Base-by-base conservation (phyloP, 2,113 vertebrate genomes). In the Clupea harengus region DNA sequence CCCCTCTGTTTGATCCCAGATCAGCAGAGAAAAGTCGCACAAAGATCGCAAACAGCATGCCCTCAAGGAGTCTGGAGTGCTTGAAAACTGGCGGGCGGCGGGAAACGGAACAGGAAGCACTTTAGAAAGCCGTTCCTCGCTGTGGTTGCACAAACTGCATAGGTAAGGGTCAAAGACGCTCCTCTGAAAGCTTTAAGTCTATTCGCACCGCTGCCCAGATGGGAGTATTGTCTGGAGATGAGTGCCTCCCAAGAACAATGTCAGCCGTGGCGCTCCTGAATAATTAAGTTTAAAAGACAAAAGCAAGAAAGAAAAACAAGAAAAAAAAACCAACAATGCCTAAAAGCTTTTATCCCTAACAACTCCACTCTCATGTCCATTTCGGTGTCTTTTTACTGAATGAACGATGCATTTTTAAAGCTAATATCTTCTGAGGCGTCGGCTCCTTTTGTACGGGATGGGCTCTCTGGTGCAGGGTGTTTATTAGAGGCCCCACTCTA, bases 401-500 rank as follows among this genome's bases (percentile, higher is more conserved):
- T 95, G 0, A 93, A 94, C 93, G 88, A 94, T 94, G 93, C 52
- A 94, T 93, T 87, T 84, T 86, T 88, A 91, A 91, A 91, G 89
- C 92, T 89, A 91, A 4, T 82, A 82, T 54, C 49, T 82, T 67
- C 32, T 18, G 49, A 25, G 49, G 72, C 20, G 15, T 67, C 9
- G n/a, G n/a, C 64, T 67, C 25, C 7, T 64, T 46, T 28, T 45
- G 18, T 13, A 78, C 22, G 57, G 25, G 45, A 54, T 78, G 45
- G 32, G 67, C 60, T 80, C 81, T 20, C 11, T 25, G 64, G 64
- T 28, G 64, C 9, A 28, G 6, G n/a, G 57, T 64, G 57, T 64
- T 64, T 64, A 64, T 22, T 6, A 64, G 57, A 0, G n/a, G 57
- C 6, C 28, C n/a, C 25, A 64, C 60, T 25, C 60, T n/a, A 67